Evolutionary conservation across 2,888 invertebrate genomes (phyloP).

Genomic region (Caenorhabditis doughertyi): DNA sequence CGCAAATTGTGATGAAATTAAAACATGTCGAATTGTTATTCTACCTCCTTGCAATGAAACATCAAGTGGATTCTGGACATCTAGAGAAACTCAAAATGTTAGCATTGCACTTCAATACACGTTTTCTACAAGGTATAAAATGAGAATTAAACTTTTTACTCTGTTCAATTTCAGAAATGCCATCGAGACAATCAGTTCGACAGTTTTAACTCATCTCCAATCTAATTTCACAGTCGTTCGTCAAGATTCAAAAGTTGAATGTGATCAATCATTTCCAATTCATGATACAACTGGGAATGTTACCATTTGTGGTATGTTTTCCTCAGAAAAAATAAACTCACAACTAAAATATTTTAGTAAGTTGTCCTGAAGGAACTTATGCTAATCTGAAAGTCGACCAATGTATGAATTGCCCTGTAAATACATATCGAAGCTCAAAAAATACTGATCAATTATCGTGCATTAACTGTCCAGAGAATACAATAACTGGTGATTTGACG

Average conservation of each 20-base stretch:
- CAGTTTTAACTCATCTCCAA: slow-evolving; percentile 8
- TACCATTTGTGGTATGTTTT: slow-evolving; percentile 43
- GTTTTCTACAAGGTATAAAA: slow-evolving; percentile 40
- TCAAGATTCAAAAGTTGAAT: slow-evolving; percentile 23
- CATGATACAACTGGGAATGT: slow-evolving; percentile 17
- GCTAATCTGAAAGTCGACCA: slow-evolving; percentile 27
- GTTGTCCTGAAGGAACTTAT: slow-evolving; percentile 52
- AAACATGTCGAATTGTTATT: slow-evolving; percentile 21
- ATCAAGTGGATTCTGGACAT: background rate
- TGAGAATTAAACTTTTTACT: background rate
- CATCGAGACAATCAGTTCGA: background rate
- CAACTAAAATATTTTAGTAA: slow-evolving; percentile 21
- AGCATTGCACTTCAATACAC: slow-evolving; percentile 46
- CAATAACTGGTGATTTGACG: slow-evolving; percentile 19
- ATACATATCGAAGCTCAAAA: slow-evolving; percentile 27
- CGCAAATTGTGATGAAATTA: slow-evolving; percentile 19
- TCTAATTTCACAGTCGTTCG: slow-evolving; percentile 28
- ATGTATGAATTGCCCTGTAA: slow-evolving; percentile 34
- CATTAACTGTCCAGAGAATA: slow-evolving; percentile 28
- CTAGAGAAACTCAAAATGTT: background rate
- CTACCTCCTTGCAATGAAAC: slow-evolving; percentile 23
- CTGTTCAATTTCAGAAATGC: slow-evolving; percentile 22
- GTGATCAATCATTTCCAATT: slow-evolving; percentile 30
- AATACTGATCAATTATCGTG: slow-evolving; percentile 18
- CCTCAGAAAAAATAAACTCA: background rate